A percentile compares a stretch with the other conserved stretches of the same genome.
Conservation (phyloP, 2,888 invertebrate species). For the Callyntrura guangdongensis region DNA sequence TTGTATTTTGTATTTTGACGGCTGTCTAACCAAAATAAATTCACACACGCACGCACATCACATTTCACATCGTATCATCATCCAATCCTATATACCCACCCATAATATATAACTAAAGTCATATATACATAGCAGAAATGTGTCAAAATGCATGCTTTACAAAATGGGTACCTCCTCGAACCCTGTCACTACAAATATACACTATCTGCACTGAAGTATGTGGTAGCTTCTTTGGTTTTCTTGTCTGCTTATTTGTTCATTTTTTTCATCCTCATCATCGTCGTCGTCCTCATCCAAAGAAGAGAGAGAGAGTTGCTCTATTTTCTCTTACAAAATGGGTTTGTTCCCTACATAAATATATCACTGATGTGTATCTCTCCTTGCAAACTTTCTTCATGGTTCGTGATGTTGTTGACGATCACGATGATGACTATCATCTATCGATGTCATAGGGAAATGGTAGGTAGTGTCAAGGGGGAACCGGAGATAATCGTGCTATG, state of each 20-base stretch:
- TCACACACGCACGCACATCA: constrained; percentile 23
- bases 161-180: background rate
- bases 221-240: background rate
- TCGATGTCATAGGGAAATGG: constrained; percentile 29
- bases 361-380: background rate
- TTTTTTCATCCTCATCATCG: too few relatives aligned
- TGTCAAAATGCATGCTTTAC: background rate
- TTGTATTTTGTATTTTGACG: constrained; percentile 24
- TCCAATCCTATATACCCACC: too few relatives aligned
- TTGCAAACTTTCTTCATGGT: background rate
- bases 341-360: background rate
- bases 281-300: background rate
- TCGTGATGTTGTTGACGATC: background rate
- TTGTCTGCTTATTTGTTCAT: background rate
- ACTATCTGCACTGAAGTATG: background rate
- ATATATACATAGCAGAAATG: background rate
- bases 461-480: constrained; percentile 10
- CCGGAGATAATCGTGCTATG: background rate
- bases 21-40: constrained; percentile 37
- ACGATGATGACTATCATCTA: constrained; percentile 48
- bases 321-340: constrained; percentile 1
- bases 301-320: background rate
- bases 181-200: too few relatives aligned
- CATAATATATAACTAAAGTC: background rate
- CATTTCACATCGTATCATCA: background rate